Conservation (phyloP, 2,797 vertebrate species). For the Smutsia gigantea region DNA sequence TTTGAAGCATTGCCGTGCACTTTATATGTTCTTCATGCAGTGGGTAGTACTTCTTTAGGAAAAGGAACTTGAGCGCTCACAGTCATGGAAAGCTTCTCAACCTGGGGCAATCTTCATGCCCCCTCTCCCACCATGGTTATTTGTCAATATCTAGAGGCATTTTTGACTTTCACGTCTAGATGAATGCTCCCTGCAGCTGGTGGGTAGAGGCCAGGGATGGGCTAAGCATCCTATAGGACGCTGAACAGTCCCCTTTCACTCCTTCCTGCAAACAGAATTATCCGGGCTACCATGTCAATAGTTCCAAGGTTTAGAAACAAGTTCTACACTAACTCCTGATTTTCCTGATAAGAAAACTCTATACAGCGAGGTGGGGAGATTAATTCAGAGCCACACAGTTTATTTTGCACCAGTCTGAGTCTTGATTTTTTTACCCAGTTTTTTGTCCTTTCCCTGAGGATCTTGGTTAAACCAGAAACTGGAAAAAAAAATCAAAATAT, state of each 20-base stretch:
- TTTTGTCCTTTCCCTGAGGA: not conserved
- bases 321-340: not conserved
- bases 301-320: not conserved
- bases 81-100: not conserved
- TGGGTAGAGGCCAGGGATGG: not conserved
- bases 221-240: not conserved
- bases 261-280: not conserved
- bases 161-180: not conserved
- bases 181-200: not conserved
- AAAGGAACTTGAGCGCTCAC: not conserved
- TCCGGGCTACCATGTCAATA: not conserved
- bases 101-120: not conserved
- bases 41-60: not conserved
- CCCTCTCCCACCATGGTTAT: rapidly evolving
- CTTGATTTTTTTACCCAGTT: not conserved
- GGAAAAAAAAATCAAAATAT: not conserved
- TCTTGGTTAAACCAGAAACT: not conserved
- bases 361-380: not conserved
- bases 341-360: not conserved
- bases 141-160: not conserved
- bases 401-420: not conserved
- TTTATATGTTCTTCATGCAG: not conserved
- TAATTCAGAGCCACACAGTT: not conserved
- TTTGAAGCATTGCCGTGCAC: not conserved
- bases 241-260: not conserved